These are phyloP conservation scores for Cremastinae sp. DNA, from an alignment of 2,888 invertebrate species.

Conservation along the genomic window DNA sequence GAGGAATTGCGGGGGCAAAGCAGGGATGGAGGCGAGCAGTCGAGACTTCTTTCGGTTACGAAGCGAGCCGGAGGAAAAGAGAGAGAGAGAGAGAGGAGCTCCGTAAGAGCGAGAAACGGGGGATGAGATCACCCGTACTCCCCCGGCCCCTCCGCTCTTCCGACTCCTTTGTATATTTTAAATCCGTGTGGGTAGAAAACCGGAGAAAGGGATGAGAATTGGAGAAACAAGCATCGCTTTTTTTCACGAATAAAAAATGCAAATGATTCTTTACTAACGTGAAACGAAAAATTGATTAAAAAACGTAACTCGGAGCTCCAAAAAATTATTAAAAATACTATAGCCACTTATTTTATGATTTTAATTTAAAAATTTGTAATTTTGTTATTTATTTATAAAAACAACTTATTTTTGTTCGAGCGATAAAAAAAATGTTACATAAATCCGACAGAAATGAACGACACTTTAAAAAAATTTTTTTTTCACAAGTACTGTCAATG, in stretches of 20 bases:
- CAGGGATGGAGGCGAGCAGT: slow-evolving; percentile 53
- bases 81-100: slow-evolving; percentile 12
- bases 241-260: slow-evolving; percentile 5
- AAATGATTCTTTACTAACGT: slow-evolving; percentile 1
- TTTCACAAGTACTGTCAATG: too few relatives aligned
- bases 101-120: too few relatives aligned
- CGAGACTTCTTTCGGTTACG: slow-evolving; percentile 28
- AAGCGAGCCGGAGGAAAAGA: slow-evolving; percentile 10
- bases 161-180: slow-evolving; percentile 6
- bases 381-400: too few relatives aligned
- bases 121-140: slow-evolving; percentile 56
- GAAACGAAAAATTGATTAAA: slow-evolving; percentile 32
- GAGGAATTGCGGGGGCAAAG: slow-evolving; percentile 24
- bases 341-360: too few relatives aligned
- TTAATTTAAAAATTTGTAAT: too few relatives aligned
- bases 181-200: slow-evolving; percentile 12
- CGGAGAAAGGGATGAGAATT: slow-evolving; percentile 18
- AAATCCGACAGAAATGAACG: too few relatives aligned
- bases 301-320: too few relatives aligned
- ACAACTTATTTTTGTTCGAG: too few relatives aligned
- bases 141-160: slow-evolving; percentile 14
- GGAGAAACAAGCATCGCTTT: slow-evolving; percentile 18
- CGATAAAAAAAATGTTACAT: too few relatives aligned
- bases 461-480: too few relatives aligned
- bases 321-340: too few relatives aligned